Evolutionary conservation across 2,113 vertebrate species (phyloP), one percentile per base, ranked within the genome.

Genomic region (Sinosuthora webbiana): DNA sequence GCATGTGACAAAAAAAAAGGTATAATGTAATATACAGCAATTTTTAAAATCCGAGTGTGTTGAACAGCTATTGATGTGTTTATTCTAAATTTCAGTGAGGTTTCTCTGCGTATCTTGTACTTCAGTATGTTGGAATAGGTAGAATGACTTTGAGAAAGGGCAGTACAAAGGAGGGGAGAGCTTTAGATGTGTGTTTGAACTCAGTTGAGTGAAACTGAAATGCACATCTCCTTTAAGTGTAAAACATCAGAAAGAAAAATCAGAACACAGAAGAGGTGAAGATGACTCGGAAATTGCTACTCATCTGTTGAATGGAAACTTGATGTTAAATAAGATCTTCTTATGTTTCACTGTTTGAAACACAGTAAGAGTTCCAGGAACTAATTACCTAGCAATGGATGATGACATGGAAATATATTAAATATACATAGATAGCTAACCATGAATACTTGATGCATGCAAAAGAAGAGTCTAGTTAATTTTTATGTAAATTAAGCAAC

Each of bases 361-460:
- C 82, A 91, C 71, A 96, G 92, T 96, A 96, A 94, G 93, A 95
- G 92, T 97, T 97, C 95, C 71, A 93, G 94, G 87, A 96, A 94
- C 95, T 98, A 97, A 98, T 98, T 97, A 97, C 90, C 95, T 94
- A 94, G 87, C 91, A 97, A 56, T 95, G 93, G 84, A 77, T 93
- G 92, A 87, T 96, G 80, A 92, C 83, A 96, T 97, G 96, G 96
- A 98, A 98, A 97, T 96, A 85, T 83, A 97, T 97, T 97, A 98
- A 97, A 97, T 97, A 97, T 97, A 96, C 91, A 97, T 97, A 95
- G 84, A 93, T 90, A 92, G 87, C 78, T 95, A 84, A 94, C 52
- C 79, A 76, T 93, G 81, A 96, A 96, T 97, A 95, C 78, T 95
- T 95, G 74, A 96, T 97, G 86, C 81, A 85, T 95, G 74, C 82